Evolutionary conservation across 2,113 vertebrate species (phyloP), one percentile per base, ranked within the genome.

Genomic region (Micromys minutus): DNA sequence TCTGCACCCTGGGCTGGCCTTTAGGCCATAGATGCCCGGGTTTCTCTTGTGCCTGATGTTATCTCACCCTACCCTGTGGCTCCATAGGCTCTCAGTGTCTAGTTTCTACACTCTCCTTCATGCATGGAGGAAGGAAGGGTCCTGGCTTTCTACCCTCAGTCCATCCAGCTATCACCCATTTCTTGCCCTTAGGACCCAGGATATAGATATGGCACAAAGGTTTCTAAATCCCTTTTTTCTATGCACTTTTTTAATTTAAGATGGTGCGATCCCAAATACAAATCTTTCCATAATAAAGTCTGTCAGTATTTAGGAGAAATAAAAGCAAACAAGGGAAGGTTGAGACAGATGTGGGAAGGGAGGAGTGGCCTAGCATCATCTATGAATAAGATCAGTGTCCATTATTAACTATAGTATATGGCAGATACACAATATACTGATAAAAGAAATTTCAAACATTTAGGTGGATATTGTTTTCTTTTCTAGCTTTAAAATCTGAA

Each of bases 161-260:
- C 97, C 83, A 87, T 79, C 95, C 89, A 96, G 97, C 93, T 95
- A 85, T 96, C 42, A 87, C 57, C 91, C 94, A 92, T 88, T 96
- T 94, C 80, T 76, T 96, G 93, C 59, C 93, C 72, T 94, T 94
- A 94, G 95, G 94, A 96, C 95, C 95, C 94, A 98, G 98, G 98
- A 98, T 99, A 99, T 99, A 99, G 98, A 99, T 99, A 97, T 98
- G 99, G 99, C 99, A 99, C 99, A 99, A 99, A 99, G 98, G 98
- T 99, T 99, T 99, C 99, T 99, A 99, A 99, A 99, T 98, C 98
- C 98, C 98, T 99, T 99, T 99, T 99, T 99, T 99, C 99, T 99
- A 99, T 99, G 99, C 99, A 99, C 99, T 99, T 99, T n/a, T 99
- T 98, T 99, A 99, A 99, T 99, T 99, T 99, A 99, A 99, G 99